These are phyloP conservation scores for Hypothenemus hampei DNA, from an alignment of 1,140 invertebrate species.

Conservation along the genomic window DNA sequence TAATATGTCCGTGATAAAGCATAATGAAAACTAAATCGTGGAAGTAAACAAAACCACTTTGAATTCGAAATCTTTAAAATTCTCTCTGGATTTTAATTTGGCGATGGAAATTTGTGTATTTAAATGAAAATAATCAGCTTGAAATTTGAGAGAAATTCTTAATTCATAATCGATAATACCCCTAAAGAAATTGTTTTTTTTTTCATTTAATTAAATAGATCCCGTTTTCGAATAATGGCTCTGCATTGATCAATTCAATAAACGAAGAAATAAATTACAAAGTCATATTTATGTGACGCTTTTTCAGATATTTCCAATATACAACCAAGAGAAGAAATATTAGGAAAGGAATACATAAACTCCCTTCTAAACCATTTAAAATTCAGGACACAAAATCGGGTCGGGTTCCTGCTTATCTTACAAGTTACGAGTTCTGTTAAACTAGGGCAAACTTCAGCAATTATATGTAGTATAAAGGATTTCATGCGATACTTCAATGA, in stretches of 20 bases:
- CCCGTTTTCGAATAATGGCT: too few species aligned
- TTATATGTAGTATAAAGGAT: conserved; percentile 24
- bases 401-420: conserved; percentile 21
- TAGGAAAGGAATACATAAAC: neutral
- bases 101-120: neutral
- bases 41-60: neutral
- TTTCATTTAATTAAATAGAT: neutral
- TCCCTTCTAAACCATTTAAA: conserved; percentile 17
- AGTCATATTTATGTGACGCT: neutral
- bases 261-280: too few species aligned
- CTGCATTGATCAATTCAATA: too few species aligned
- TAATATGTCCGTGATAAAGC: too few species aligned
- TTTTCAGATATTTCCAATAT: neutral
- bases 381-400: conserved; percentile 21
- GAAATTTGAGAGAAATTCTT: neutral
- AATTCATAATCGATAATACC: neutral
- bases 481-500: conserved; percentile 9
- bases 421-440: conserved; percentile 21
- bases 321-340: neutral
- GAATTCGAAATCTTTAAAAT: neutral
- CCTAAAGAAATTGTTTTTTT: neutral
- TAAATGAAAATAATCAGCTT: conserved; percentile 4
- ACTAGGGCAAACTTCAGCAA: conserved; percentile 24
- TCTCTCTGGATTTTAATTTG: neutral
- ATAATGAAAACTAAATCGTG: neutral